Evolutionary conservation across 1,140 invertebrate genomes (phyloP).

Genomic region (Bombus ignitus): DNA sequence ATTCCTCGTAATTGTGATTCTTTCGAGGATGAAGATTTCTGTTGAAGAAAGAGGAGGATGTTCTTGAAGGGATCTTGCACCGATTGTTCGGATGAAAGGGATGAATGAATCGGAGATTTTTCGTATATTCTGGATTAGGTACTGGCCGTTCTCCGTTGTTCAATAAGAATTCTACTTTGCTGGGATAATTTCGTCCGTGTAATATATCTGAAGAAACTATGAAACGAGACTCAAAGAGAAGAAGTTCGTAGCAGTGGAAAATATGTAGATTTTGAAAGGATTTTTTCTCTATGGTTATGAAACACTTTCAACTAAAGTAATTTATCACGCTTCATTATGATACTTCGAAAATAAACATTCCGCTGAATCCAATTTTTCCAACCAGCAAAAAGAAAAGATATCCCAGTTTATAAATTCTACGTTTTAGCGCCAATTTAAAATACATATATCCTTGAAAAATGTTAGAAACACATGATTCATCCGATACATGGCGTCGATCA

Average conservation of each 20-base stretch:
- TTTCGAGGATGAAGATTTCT: background rate
- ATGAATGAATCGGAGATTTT: background rate
- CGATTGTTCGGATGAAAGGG: background rate
- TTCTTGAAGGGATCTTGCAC: background rate
- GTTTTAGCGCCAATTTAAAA: background rate
- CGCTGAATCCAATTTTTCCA: background rate
- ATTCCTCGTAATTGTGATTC: too few relatives aligned
- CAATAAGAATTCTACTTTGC: background rate
- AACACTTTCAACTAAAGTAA: too few relatives aligned
- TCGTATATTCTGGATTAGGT: too few relatives aligned
- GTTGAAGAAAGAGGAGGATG: background rate
- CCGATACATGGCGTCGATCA: constrained; percentile 41
- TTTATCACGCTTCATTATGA: too few relatives aligned
- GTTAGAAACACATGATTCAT: background rate
- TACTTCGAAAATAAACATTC: background rate
- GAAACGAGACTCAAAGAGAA: background rate
- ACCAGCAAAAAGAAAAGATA: too few relatives aligned
- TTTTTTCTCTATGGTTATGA: background rate
- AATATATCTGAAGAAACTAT: background rate
- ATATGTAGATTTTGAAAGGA: background rate
- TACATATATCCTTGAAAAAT: background rate
- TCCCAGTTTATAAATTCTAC: background rate
- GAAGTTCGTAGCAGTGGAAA: background rate
- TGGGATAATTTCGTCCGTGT: background rate
- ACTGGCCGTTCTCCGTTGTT: too few relatives aligned